Evolutionary conservation across 2,888 invertebrate species (phyloP).

Genomic region (Anticlea derivata): DNA sequence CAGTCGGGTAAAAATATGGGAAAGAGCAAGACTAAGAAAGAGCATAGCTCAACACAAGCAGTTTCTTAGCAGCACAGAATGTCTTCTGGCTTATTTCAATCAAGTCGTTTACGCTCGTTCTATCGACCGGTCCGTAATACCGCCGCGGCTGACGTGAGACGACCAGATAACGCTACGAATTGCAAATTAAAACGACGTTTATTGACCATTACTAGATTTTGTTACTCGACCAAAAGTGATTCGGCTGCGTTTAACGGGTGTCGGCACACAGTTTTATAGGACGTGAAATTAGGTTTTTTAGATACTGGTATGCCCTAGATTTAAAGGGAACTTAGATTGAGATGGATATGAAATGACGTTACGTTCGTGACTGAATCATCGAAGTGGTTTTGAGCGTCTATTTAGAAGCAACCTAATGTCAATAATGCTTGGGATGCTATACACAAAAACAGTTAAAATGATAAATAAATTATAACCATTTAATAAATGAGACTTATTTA

Average conservation of each 20-base stretch:
- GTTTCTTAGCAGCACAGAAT: slow-evolving; percentile 5
- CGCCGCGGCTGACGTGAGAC: slow-evolving; percentile 48
- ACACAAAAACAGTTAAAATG: no score
- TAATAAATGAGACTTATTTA: no score
- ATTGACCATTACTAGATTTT: slow-evolving; percentile 62
- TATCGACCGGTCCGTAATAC: slow-evolving; percentile 40
- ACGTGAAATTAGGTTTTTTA: slow-evolving; percentile 29
- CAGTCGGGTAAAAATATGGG: not conserved
- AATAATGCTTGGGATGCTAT: no score
- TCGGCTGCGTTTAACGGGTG: slow-evolving; percentile 40
- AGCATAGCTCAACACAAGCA: not conserved
- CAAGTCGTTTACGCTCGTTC: slow-evolving; percentile 29
- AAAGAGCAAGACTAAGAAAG: not conserved
- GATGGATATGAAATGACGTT: no score
- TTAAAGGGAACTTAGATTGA: not conserved
- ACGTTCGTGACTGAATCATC: not conserved
- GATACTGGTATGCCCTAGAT: slow-evolving; percentile 21
- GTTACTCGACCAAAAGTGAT: slow-evolving; percentile 55
- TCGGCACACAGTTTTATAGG: slow-evolving; percentile 28
- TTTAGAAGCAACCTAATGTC: no score
- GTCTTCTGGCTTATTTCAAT: slow-evolving; percentile 23
- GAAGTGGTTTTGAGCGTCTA: no score
- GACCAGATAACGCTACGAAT: slow-evolving; percentile 55
- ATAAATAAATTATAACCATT: no score
- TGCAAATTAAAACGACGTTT: slow-evolving; percentile 69